Evolutionary conservation across 2,888 invertebrate species (phyloP).

Genomic region (Conchocele bisecta): DNA sequence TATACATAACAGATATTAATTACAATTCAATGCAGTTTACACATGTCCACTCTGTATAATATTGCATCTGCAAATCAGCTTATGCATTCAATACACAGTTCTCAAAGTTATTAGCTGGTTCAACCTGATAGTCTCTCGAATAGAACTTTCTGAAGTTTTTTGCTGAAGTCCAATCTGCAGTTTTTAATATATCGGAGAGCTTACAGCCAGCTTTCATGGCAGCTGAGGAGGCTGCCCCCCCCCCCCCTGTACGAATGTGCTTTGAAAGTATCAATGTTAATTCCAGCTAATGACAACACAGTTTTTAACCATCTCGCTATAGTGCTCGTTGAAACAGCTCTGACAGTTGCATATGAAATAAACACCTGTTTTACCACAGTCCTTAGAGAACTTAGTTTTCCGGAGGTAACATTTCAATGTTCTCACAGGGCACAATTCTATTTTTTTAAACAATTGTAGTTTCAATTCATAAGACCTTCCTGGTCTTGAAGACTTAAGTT

Average conservation of each 20-base stretch:
- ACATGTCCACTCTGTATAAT: too few relatives aligned
- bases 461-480: not conserved
- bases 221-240: slow-evolving; percentile 22
- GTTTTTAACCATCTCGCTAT: slow-evolving; percentile 23
- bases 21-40: too few relatives aligned
- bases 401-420: slow-evolving; percentile 7
- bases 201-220: slow-evolving; percentile 7
- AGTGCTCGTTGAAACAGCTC: slow-evolving; percentile 10
- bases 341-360: slow-evolving; percentile 1
- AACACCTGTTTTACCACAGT: slow-evolving; percentile 11
- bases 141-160: slow-evolving; percentile 27
- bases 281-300: not conserved
- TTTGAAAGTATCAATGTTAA: slow-evolving; percentile 4
- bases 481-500: not conserved
- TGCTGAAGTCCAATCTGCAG: slow-evolving; percentile 30
- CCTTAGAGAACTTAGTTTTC: not conserved
- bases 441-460: not conserved
- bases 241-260: slow-evolving; percentile 27
- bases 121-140: too few relatives aligned
- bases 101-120: too few relatives aligned
- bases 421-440: slow-evolving; percentile 1
- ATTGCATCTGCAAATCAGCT: too few relatives aligned
- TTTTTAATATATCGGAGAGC: slow-evolving; percentile 12
- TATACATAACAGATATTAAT: too few relatives aligned
- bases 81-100: too few relatives aligned